Evolutionary conservation across 2,797 vertebrate genomes (phyloP).

Genomic region (Sarcoramphus papa): DNA sequence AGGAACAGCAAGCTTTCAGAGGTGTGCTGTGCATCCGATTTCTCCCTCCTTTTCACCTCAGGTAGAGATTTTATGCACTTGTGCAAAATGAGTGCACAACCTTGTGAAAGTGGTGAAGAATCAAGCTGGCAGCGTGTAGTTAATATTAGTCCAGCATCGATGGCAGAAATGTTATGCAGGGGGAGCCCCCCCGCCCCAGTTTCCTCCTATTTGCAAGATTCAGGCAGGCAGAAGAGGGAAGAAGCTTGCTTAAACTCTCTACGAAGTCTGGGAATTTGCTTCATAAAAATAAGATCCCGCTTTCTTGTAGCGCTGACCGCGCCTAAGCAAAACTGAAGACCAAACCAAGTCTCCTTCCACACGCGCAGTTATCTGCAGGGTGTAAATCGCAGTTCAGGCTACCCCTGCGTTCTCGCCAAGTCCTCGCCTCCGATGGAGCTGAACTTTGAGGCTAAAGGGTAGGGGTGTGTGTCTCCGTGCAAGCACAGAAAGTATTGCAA

Average conservation of each 20-base stretch:
- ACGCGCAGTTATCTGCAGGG: accelerated
- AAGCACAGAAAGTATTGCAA: too few relatives aligned
- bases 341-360: neutral
- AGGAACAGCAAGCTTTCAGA: neutral
- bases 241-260: neutral
- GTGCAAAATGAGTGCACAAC: neutral
- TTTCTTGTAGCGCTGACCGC: neutral
- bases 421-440: neutral
- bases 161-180: accelerated
- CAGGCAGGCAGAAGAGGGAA: neutral
- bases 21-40: neutral
- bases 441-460: neutral
- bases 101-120: neutral
- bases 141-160: neutral
- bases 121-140: neutral
- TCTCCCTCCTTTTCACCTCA: neutral
- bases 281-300: neutral
- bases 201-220: neutral
- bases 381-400: neutral
- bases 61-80: neutral
- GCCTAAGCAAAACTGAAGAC: neutral
- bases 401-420: neutral
- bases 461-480: neutral
- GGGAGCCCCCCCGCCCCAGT: neutral
- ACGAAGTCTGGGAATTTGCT: neutral